phyloP scores from a whole-genome alignment of 2,797 vertebrate genomes.

The Rhynchotus rufescens region DNA sequence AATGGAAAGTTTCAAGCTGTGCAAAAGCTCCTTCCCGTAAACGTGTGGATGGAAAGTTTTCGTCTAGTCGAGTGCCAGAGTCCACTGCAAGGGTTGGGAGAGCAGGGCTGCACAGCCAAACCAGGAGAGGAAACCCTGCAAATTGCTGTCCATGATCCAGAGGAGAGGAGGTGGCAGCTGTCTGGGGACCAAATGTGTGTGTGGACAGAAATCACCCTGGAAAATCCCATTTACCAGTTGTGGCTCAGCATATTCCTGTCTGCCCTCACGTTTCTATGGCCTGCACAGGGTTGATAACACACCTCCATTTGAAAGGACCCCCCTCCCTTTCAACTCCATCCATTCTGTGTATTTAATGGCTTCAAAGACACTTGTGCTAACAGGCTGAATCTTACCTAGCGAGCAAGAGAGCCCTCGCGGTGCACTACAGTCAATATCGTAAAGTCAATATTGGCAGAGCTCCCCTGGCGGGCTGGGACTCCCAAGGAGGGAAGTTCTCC shows the following conservation, averaged over 20 bases:
- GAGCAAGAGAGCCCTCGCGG: slow-evolving; percentile 11
- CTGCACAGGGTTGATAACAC: neutral
- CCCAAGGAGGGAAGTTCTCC: neutral
- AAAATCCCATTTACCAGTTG: neutral
- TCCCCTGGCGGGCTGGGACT: neutral
- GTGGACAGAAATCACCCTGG: neutral
- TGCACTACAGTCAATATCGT: neutral
- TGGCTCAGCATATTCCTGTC: rapidly evolving
- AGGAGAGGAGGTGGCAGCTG: neutral
- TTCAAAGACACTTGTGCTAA: slow-evolving; percentile 43
- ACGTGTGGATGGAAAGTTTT: slow-evolving; percentile 43
- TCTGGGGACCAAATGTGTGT: neutral
- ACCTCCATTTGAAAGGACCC: neutral
- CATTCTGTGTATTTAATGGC: slow-evolving; percentile 1
- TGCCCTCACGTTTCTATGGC: neutral
- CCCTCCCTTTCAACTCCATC: neutral
- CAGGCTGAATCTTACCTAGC: neutral
- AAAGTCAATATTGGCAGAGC: slow-evolving; percentile 66
- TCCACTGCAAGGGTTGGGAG: neutral
- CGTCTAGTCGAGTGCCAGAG: neutral
- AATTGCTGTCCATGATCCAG: neutral
- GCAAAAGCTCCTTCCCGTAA: slow-evolving; percentile 33
- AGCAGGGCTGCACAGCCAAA: neutral
- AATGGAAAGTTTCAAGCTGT: slow-evolving; percentile 43
- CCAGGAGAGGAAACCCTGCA: neutral